Conservation (phyloP, 2,113 vertebrate genomes). For the Cariama cristata region DNA sequence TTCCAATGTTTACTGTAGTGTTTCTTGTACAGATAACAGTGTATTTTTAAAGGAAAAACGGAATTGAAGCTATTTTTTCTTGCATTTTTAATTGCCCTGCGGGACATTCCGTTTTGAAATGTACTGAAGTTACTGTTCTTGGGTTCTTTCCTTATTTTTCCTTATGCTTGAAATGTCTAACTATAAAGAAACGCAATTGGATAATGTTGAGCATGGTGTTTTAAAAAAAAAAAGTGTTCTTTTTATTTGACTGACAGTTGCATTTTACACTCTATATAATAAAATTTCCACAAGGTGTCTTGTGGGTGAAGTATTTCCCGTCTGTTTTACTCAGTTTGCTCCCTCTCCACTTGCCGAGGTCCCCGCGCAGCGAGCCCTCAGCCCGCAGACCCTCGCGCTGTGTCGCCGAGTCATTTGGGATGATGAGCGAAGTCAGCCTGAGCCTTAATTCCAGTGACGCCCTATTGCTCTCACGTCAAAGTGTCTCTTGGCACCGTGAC, state of each 20-base stretch:
- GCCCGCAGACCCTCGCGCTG: background rate
- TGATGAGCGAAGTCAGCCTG: background rate
- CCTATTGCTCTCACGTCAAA: fast-evolving
- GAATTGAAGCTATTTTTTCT: slow-evolving; percentile 87
- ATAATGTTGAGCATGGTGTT: slow-evolving; percentile 80
- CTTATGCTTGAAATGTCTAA: slow-evolving; percentile 85
- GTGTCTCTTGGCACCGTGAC: background rate
- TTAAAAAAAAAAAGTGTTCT: slow-evolving; percentile 83
- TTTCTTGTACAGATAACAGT: slow-evolving; percentile 95
- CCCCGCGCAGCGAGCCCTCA: fast-evolving
- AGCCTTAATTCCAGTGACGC: background rate
- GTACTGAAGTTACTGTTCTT: slow-evolving; percentile 79
- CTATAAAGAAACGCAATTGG: slow-evolving; percentile 75
- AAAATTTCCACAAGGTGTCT: slow-evolving; percentile 86
- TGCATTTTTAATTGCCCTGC: slow-evolving; percentile 79
- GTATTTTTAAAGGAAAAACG: slow-evolving; percentile 92
- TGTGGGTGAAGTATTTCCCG: slow-evolving; percentile 73
- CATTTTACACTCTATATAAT: slow-evolving; percentile 92
- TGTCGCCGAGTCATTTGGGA: background rate
- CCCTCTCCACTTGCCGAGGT: background rate
- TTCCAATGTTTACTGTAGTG: slow-evolving; percentile 95
- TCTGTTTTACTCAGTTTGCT: background rate
- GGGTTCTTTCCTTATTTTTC: slow-evolving; percentile 72
- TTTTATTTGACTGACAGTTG: slow-evolving; percentile 87
- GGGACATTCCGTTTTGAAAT: slow-evolving; percentile 82